Conservation (phyloP, 2,888 invertebrate genomes). For the Tenthredo notha region DNA sequence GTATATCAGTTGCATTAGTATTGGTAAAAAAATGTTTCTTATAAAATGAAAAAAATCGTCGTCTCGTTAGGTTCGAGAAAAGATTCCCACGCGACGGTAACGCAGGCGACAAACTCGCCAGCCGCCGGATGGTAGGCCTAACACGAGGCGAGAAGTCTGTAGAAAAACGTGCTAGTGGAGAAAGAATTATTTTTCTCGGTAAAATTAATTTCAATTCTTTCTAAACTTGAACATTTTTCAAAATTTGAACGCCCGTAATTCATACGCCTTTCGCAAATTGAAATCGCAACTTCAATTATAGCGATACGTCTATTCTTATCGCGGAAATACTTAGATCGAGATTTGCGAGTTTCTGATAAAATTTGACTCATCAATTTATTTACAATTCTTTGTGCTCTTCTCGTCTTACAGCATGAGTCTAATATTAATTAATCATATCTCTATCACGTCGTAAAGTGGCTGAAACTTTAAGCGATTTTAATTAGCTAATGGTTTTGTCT, state of each 20-base stretch:
- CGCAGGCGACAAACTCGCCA: conserved; percentile 59
- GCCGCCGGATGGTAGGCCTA: conserved; percentile 72
- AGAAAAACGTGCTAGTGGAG: background rate
- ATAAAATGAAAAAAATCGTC: background rate
- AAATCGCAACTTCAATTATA: too few species aligned
- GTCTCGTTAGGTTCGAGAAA: background rate
- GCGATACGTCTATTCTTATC: too few species aligned
- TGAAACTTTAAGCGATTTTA: conserved; percentile 1
- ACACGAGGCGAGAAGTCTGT: conserved; percentile 19
- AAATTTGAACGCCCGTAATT: background rate
- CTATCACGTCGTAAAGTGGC: conserved; percentile 8
- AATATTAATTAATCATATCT: background rate
- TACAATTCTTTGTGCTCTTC: background rate
- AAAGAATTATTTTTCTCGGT: background rate
- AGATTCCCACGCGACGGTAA: conserved; percentile 50
- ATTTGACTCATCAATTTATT: background rate
- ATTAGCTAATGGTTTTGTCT: conserved; percentile 36
- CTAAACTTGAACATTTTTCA: background rate
- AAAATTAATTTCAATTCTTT: background rate
- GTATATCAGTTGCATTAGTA: background rate
- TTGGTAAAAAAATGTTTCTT: background rate
- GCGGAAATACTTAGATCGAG: background rate
- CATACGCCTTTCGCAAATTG: too few species aligned
- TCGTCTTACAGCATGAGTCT: background rate
- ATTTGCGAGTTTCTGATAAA: background rate